phyloP scores from a whole-genome alignment of 1,140 invertebrate species.

The Nixonia krombeini region DNA sequence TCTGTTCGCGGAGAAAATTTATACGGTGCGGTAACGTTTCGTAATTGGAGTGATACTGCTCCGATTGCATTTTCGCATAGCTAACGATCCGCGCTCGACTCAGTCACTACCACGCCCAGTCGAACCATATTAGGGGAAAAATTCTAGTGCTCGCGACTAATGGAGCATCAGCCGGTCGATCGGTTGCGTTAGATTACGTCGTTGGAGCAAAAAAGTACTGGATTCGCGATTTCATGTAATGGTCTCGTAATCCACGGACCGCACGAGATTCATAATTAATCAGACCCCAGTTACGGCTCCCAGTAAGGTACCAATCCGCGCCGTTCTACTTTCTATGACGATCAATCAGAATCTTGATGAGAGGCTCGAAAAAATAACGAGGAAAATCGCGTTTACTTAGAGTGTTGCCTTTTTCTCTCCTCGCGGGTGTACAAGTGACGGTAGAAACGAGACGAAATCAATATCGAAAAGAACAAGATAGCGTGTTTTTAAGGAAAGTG shows the following conservation, averaged over 20 bases:
- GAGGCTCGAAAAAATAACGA: conserved; percentile 16
- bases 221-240: conserved; percentile 55
- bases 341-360: conserved; percentile 33
- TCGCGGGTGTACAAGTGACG: not conserved
- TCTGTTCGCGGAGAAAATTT: conserved; percentile 45
- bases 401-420: not conserved
- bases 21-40: conserved; percentile 63
- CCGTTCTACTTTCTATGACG: conserved; percentile 40
- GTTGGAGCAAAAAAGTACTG: conserved; percentile 45
- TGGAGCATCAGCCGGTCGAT: conserved; percentile 30
- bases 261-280: conserved; percentile 61
- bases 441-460: conserved; percentile 17
- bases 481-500: conserved; percentile 18
- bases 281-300: conserved; percentile 21
- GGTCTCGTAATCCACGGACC: conserved; percentile 46
- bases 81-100: conserved; percentile 38
- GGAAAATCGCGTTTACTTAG: conserved; percentile 15
- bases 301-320: conserved; percentile 21
- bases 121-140: conserved; percentile 64
- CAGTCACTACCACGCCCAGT: conserved; percentile 44
- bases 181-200: conserved; percentile 48
- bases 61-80: conserved; percentile 60
- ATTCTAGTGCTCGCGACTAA: conserved; percentile 46
- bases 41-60: conserved; percentile 61
- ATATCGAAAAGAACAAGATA: conserved; percentile 11